These are phyloP conservation scores for Hucho hucho DNA, from an alignment of 2,113 vertebrate species.

Conservation along the genomic window DNA sequence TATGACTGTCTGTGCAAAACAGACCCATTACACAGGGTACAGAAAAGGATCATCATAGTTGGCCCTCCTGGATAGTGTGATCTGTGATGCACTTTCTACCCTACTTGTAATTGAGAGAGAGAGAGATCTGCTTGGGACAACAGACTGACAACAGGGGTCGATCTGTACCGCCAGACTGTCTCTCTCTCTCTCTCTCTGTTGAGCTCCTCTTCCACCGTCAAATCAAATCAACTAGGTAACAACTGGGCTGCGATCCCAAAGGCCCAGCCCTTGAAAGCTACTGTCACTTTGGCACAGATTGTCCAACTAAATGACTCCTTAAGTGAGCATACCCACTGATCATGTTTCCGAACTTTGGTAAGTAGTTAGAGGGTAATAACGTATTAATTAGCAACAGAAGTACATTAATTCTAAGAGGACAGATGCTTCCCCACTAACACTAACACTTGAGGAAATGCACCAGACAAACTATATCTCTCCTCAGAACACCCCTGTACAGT, in stretches of 20 bases:
- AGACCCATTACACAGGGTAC: too few relatives aligned
- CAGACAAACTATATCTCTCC: too few relatives aligned
- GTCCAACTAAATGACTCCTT: neutral
- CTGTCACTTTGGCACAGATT: neutral
- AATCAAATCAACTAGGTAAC: neutral
- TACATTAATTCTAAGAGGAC: neutral
- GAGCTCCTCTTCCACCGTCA: neutral
- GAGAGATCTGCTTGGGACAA: conserved; percentile 10
- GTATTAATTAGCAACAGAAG: neutral
- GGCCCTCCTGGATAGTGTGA: neutral
- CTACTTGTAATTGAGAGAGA: conserved; percentile 15
- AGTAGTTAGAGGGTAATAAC: neutral
- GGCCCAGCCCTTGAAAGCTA: neutral
- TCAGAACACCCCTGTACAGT: too few relatives aligned
- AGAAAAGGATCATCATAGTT: too few relatives aligned
- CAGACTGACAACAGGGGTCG: neutral
- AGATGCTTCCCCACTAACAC: neutral
- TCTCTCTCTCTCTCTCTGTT: conserved; percentile 5
- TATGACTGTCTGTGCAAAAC: too few relatives aligned
- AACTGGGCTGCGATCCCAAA: neutral
- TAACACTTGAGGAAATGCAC: neutral
- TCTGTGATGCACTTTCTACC: neutral
- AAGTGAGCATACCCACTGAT: too few relatives aligned
- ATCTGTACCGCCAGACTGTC: neutral
- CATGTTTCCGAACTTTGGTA: neutral